phyloP scores from a whole-genome alignment of 2,797 vertebrate genomes.

The Pteronotus mesoamericanus region DNA sequence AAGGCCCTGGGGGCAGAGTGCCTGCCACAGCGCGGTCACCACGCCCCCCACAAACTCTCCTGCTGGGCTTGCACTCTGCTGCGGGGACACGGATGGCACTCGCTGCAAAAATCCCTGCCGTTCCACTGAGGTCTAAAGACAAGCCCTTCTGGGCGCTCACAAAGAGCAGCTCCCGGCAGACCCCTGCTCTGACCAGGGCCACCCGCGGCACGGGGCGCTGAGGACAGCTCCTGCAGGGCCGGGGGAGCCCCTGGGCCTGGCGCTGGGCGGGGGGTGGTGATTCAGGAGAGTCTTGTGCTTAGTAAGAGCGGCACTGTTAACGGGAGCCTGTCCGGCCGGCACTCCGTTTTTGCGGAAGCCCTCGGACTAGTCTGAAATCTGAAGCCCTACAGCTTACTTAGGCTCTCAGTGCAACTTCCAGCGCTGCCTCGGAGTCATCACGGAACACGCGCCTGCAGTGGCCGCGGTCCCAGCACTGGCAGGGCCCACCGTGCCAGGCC shows the following conservation, averaged over 20 bases:
- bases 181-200: no score
- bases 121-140: no score
- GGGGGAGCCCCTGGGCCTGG: no score
- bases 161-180: no score
- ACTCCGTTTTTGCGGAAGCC: background rate
- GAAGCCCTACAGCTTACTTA: accelerated
- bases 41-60: background rate
- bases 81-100: background rate
- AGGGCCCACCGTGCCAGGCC: background rate
- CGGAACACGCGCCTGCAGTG: background rate
- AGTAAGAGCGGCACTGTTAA: background rate
- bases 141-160: no score
- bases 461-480: background rate
- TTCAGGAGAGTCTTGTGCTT: no score
- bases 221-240: no score
- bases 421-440: background rate
- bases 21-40: background rate
- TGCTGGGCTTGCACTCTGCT: background rate
- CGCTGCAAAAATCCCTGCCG: background rate
- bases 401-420: background rate
- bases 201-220: no score
- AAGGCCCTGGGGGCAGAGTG: slow-evolving; percentile 57
- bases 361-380: background rate
- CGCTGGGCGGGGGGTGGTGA: no score
- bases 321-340: background rate